Conservation (phyloP, 2,113 vertebrate genomes). For the Protomyctophum bolini region DNA sequence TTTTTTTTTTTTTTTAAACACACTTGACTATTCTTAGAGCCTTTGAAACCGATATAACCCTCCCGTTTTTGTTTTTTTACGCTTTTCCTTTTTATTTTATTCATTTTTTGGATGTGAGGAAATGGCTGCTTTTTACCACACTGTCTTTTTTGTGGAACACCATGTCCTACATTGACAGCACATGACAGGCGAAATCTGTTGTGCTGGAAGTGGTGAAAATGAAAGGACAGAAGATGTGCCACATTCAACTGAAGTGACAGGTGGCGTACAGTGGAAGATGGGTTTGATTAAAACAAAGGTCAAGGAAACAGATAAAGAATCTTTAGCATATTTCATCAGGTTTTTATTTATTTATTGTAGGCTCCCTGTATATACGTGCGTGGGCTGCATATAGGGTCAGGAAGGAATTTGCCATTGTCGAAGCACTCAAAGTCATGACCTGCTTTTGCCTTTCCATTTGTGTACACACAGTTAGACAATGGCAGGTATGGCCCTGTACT, state of each 20-base stretch:
- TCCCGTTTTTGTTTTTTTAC: not conserved
- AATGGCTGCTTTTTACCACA: not conserved
- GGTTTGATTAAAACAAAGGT: not conserved
- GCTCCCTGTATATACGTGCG: too few species aligned
- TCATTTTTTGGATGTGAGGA: not conserved
- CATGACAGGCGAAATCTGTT: not conserved
- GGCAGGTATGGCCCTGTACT: too few species aligned
- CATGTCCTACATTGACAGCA: constrained; percentile 8
- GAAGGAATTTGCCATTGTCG: too few species aligned
- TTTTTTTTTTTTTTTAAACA: not conserved
- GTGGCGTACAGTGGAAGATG: not conserved
- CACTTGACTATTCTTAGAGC: not conserved
- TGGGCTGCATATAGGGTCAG: too few species aligned
- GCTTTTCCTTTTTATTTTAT: not conserved
- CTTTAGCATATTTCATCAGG: too few species aligned
- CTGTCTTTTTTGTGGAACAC: not conserved
- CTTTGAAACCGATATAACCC: not conserved
- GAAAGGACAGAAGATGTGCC: not conserved
- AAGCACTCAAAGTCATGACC: too few species aligned
- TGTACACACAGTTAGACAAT: too few species aligned
- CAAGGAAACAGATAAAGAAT: not conserved
- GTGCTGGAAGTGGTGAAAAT: constrained; percentile 5
- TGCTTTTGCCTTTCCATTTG: too few species aligned
- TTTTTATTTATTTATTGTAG: too few species aligned
- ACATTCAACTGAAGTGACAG: constrained; percentile 19